Conservation (phyloP, 2,888 invertebrate genomes). For the Chrysopilus asiliformis region DNA sequence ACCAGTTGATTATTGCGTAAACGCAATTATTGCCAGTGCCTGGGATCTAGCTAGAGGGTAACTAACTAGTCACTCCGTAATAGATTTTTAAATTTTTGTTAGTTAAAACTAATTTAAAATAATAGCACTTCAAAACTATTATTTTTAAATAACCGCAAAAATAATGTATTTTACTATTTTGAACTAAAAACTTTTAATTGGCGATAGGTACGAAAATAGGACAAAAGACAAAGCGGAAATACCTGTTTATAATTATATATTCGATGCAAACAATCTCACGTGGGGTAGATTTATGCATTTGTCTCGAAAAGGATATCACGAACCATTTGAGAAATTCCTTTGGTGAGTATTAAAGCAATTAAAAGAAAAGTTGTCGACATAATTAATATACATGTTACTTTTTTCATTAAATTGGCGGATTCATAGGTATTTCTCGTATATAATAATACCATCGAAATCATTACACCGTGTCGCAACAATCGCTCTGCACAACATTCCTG, state of each 20-base stretch:
- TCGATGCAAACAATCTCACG: slow-evolving; percentile 34
- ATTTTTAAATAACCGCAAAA: no score
- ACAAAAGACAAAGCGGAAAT: slow-evolving; percentile 23
- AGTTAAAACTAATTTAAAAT: no score
- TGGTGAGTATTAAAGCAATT: slow-evolving; percentile 26
- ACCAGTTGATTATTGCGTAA: slow-evolving; percentile 37
- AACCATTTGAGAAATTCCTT: slow-evolving; percentile 35
- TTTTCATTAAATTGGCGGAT: neutral
- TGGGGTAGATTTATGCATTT: slow-evolving; percentile 37
- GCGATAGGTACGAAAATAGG: slow-evolving; percentile 23
- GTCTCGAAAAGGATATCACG: slow-evolving; percentile 32
- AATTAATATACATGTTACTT: no score
- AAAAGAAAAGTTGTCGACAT: slow-evolving; percentile 9
- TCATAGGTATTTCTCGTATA: slow-evolving; percentile 37
- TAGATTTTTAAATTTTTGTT: no score
- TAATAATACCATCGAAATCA: slow-evolving; percentile 35
- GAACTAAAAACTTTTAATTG: no score
- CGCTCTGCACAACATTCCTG: slow-evolving; percentile 35
- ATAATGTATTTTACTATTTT: no score
- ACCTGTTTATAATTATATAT: slow-evolving; percentile 37
- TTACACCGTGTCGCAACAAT: slow-evolving; percentile 32
- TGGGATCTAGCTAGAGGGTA: slow-evolving; percentile 35
- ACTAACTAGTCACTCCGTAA: neutral
- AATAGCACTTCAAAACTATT: no score
- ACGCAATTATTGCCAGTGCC: slow-evolving; percentile 35